phyloP scores from a whole-genome alignment of 92 coral and sea anemone species.

The Heteractis magnifica region DNA sequence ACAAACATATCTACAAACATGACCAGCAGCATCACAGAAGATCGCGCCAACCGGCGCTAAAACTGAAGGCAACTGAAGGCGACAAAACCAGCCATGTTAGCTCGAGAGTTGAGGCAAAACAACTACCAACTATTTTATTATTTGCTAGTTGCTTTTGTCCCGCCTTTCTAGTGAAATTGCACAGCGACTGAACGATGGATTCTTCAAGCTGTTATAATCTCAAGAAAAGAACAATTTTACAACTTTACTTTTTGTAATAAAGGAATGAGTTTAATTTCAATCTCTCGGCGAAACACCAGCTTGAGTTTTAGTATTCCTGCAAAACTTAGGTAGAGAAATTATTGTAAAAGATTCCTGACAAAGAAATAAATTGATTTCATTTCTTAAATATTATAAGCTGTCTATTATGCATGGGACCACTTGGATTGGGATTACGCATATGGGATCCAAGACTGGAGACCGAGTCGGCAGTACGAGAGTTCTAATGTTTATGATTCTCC shows the following conservation, averaged over 20 bases:
- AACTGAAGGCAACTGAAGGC: background rate
- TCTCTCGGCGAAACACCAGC: too few species aligned
- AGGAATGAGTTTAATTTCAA: background rate
- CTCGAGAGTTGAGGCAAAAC: slow-evolving; percentile 55
- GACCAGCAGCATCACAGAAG: background rate
- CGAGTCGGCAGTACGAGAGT: too few species aligned
- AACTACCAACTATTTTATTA: slow-evolving; percentile 82
- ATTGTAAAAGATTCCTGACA: too few species aligned
- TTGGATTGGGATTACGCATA: too few species aligned
- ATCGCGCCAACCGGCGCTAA: background rate
- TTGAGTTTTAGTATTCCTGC: too few species aligned
- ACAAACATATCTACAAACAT: too few species aligned
- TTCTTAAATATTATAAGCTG: too few species aligned
- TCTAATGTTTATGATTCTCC: too few species aligned
- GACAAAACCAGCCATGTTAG: background rate
- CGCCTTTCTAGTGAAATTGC: slow-evolving; percentile 43
- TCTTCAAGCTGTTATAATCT: background rate
- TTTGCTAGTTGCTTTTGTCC: slow-evolving; percentile 99
- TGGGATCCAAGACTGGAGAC: too few species aligned
- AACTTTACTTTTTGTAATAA: background rate
- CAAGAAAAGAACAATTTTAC: background rate
- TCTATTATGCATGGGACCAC: too few species aligned
- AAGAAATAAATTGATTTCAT: too few species aligned
- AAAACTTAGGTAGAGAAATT: too few species aligned
- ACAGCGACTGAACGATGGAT: background rate